Conservation (phyloP, 2,113 vertebrate species). For the Oxyruncus cristatus region DNA sequence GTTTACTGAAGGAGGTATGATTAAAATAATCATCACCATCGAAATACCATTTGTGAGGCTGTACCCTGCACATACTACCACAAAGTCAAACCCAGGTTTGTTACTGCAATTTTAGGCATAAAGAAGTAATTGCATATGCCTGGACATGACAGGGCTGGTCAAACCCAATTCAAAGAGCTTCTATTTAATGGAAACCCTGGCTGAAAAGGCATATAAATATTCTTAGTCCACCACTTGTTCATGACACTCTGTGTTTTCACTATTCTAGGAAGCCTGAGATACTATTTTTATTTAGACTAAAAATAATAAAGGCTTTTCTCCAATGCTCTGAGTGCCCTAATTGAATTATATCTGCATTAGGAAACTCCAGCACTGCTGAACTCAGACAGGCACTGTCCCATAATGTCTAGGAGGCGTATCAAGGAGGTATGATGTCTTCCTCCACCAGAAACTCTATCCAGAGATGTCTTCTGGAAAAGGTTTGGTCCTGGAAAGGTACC, state of each 20-base stretch:
- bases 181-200: not conserved
- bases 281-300: slow-evolving; percentile 51
- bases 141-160: not conserved
- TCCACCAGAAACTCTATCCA: slow-evolving; percentile 15
- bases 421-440: not conserved
- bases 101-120: not conserved
- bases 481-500: slow-evolving; percentile 11
- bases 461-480: slow-evolving; percentile 1
- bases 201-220: slow-evolving; percentile 15
- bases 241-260: not conserved
- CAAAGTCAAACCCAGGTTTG: not conserved
- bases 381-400: not conserved
- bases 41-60: not conserved
- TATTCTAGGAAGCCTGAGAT: slow-evolving; percentile 12
- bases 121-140: not conserved
- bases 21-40: not conserved
- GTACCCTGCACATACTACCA: not conserved
- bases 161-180: slow-evolving; percentile 6
- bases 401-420: not conserved
- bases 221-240: not conserved
- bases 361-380: slow-evolving; percentile 15
- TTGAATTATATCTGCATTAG: slow-evolving; percentile 13
- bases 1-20: not conserved
- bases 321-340: not conserved
- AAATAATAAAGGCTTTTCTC: slow-evolving; percentile 48